These are phyloP conservation scores for Corydoras maculifer DNA, from an alignment of 2,113 vertebrate species.

Conservation along the genomic window DNA sequence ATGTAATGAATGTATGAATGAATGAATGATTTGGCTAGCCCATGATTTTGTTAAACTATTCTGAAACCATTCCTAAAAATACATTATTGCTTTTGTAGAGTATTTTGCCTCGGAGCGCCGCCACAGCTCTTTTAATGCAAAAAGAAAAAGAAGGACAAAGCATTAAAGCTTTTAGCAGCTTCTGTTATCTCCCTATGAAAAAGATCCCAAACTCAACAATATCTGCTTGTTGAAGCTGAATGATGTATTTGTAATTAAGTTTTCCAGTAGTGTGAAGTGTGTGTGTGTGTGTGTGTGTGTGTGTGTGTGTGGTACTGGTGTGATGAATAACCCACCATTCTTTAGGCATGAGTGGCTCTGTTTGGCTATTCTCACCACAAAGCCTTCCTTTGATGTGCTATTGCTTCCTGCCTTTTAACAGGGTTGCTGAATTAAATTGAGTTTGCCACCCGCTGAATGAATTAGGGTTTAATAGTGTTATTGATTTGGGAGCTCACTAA, in stretches of 20 bases:
- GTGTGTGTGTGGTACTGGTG: constrained; percentile 34
- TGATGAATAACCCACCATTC: constrained; percentile 42
- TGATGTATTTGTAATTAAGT: neutral
- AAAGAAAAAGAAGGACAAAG: too few relatives aligned
- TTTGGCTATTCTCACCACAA: constrained; percentile 64
- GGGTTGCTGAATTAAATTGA: constrained; percentile 58
- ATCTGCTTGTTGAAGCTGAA: too few relatives aligned
- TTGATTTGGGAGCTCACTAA: constrained; percentile 56
- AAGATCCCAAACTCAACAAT: too few relatives aligned
- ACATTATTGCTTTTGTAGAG: too few relatives aligned
- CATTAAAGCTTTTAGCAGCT: too few relatives aligned
- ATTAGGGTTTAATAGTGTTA: constrained; percentile 62
- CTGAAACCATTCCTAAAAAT: too few relatives aligned
- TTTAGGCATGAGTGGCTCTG: constrained; percentile 62
- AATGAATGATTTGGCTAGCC: too few relatives aligned
- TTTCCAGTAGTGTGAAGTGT: constrained; percentile 2
- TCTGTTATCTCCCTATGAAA: too few relatives aligned
- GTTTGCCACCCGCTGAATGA: constrained; percentile 56
- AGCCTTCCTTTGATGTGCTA: constrained; percentile 65
- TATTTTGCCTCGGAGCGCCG: too few relatives aligned
- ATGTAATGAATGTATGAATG: too few relatives aligned
- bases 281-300: constrained; percentile 26
- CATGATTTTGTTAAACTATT: too few relatives aligned
- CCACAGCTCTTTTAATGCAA: too few relatives aligned
- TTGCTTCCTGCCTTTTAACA: constrained; percentile 68